Evolutionary conservation across 2,888 invertebrate species (phyloP).

Genomic region (Pogonocherus hispidulus): DNA sequence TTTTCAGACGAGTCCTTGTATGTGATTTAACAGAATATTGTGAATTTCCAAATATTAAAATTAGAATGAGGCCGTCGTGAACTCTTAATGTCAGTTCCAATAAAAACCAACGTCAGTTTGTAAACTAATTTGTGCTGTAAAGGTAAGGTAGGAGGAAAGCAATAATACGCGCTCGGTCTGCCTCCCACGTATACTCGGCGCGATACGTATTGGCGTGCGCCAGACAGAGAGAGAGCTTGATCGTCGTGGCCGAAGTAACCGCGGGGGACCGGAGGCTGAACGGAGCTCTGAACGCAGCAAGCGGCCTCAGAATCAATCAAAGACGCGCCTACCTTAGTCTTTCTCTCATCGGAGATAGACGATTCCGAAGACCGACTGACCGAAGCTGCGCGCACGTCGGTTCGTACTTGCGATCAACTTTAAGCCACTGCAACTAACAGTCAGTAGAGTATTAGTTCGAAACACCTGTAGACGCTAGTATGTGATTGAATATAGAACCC

Average conservation of each 20-base stretch:
- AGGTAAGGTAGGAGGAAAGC: neutral
- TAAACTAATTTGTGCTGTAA: no score
- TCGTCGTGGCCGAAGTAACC: slow-evolving; percentile 72
- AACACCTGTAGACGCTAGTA: slow-evolving; percentile 70
- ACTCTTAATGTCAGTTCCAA: no score
- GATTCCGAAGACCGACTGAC: slow-evolving; percentile 43
- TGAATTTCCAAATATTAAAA: no score
- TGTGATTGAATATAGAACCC: slow-evolving; percentile 65
- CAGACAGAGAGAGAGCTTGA: slow-evolving; percentile 61
- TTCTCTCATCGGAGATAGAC: slow-evolving; percentile 49
- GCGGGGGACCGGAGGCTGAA: slow-evolving; percentile 79
- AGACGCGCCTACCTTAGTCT: slow-evolving; percentile 54
- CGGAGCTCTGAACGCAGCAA: slow-evolving; percentile 67
- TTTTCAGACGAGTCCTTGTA: no score
- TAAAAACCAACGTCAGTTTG: no score
- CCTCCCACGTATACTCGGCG: slow-evolving; percentile 56
- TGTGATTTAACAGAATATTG: no score
- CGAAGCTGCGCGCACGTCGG: slow-evolving; percentile 51
- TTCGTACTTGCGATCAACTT: slow-evolving; percentile 63
- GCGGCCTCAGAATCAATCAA: slow-evolving; percentile 57
- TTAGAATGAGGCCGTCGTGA: no score
- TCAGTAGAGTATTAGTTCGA: slow-evolving; percentile 70
- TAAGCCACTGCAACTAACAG: slow-evolving; percentile 67
- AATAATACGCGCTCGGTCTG: slow-evolving; percentile 43
- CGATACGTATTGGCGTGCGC: slow-evolving; percentile 37